Evolutionary conservation across 1,140 invertebrate species (phyloP).

Genomic region (Musca vetustissima): DNA sequence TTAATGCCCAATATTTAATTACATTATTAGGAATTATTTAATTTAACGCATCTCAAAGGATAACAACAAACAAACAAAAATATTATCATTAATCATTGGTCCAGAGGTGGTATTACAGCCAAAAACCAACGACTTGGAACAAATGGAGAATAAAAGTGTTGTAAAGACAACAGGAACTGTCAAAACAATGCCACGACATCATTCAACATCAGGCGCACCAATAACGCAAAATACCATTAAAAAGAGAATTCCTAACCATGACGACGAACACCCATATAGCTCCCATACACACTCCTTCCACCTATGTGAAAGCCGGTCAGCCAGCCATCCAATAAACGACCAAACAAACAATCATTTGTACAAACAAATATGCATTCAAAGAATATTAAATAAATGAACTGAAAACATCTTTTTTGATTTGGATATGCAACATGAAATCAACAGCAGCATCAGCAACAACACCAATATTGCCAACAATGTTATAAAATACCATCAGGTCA

Average conservation of each 20-base stretch:
- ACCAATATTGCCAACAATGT: not conserved
- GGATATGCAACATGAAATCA: conserved; percentile 2
- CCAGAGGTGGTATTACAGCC: conserved; percentile 18
- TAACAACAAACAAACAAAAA: conserved; percentile 21
- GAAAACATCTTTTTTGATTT: conserved; percentile 4
- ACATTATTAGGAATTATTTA: conserved; percentile 21
- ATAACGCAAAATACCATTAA: conserved; percentile 33
- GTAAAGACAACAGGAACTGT: conserved; percentile 38
- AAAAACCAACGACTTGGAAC: conserved; percentile 26
- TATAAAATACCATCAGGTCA: too few species aligned
- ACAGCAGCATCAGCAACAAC: not conserved
- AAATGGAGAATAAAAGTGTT: conserved; percentile 34
- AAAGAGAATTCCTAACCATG: conserved; percentile 36
- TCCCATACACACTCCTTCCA: too few species aligned
- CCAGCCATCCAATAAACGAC: too few species aligned
- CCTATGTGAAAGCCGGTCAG: too few species aligned
- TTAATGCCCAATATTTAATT: not conserved
- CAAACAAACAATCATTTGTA: not conserved
- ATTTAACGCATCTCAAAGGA: conserved; percentile 17
- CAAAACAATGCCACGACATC: conserved; percentile 53
- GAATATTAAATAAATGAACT: conserved; percentile 11
- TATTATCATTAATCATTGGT: conserved; percentile 43
- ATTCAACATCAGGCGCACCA: conserved; percentile 49
- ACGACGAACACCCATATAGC: not conserved
- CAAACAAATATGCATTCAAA: not conserved